Evolutionary conservation across 30 jellyfish, hydroid and myxozoan species (phyloP).

Genomic region (Catostylus mosaicus): DNA sequence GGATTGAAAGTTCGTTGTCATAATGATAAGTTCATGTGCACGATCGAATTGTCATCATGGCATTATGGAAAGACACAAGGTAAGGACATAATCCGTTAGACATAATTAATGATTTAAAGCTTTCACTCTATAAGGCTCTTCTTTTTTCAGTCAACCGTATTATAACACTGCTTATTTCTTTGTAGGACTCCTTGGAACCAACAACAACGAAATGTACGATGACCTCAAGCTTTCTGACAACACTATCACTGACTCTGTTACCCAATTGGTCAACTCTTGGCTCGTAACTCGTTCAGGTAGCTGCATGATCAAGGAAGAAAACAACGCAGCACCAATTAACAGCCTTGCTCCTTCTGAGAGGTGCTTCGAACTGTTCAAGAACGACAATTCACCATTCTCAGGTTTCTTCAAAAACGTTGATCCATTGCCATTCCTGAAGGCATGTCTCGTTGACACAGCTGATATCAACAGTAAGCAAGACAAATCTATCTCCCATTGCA

Average conservation of each 20-base stretch:
- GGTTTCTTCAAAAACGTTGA: conserved; percentile 65
- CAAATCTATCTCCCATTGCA: conserved; percentile 65
- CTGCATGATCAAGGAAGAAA: conserved; percentile 64
- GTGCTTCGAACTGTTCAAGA: conserved; percentile 73
- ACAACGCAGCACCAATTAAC: conserved; percentile 72
- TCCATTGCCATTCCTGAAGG: conserved; percentile 92
- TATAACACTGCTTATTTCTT: background rate
- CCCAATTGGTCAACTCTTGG: conserved; percentile 85
- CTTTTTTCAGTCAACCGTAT: background rate
- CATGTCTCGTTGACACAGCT: conserved; percentile 91
- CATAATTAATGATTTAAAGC: no score
- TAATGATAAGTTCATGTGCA: conserved; percentile 76
- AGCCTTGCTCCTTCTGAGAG: conserved; percentile 85
- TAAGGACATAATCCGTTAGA: no score
- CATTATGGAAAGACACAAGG: conserved; percentile 96
- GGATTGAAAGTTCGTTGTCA: conserved; percentile 76
- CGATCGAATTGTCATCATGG: conserved; percentile 81
- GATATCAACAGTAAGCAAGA: conserved; percentile 69
- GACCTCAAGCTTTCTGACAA: conserved; percentile 88
- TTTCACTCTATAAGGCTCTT: no score
- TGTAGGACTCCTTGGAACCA: conserved; percentile 93
- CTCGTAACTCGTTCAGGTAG: conserved; percentile 85
- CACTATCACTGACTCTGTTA: conserved; percentile 73
- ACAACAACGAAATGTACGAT: conserved; percentile 90
- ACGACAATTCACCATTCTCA: conserved; percentile 62